Evolutionary conservation across 2,797 vertebrate species (phyloP).

Genomic region (Xenentodon cancila): DNA sequence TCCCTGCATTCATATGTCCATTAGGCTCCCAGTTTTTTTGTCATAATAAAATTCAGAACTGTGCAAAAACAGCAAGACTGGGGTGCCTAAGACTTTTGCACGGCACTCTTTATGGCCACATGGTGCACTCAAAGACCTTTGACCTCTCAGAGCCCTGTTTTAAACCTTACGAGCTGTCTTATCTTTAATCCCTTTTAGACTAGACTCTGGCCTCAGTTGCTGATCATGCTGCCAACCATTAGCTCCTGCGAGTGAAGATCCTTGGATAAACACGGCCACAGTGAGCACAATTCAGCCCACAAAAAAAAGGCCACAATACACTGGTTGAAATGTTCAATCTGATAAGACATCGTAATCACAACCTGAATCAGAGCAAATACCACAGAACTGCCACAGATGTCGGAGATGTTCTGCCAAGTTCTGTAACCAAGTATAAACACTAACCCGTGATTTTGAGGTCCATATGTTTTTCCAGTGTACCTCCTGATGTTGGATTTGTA

Average conservation of each 20-base stretch:
- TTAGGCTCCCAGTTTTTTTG: too few relatives aligned
- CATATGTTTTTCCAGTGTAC: conserved; percentile 34
- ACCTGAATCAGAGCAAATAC: conserved; percentile 27
- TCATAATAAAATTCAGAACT: too few relatives aligned
- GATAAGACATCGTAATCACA: conserved; percentile 33
- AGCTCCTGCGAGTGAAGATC: conserved; percentile 6
- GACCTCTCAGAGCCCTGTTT: background rate
- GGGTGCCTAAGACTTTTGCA: too few relatives aligned
- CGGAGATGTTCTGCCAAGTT: conserved; percentile 34
- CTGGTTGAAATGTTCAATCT: conserved; percentile 29
- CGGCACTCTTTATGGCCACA: background rate
- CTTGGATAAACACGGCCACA: conserved; percentile 16
- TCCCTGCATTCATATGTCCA: too few relatives aligned
- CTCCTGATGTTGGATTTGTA: conserved; percentile 40
- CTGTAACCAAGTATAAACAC: conserved; percentile 38
- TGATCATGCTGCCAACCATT: conserved; percentile 2
- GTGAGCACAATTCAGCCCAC: conserved; percentile 5
- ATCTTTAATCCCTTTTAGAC: background rate
- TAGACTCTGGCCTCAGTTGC: background rate
- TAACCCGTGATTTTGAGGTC: conserved; percentile 34
- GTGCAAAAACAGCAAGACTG: too few relatives aligned
- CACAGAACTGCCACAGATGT: conserved; percentile 40
- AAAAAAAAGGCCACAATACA: conserved; percentile 8
- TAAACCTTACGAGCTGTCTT: conserved; percentile 4
- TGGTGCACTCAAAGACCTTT: background rate